phyloP scores from a whole-genome alignment of 1,140 invertebrate species.

The Nilaparvata lugens region DNA sequence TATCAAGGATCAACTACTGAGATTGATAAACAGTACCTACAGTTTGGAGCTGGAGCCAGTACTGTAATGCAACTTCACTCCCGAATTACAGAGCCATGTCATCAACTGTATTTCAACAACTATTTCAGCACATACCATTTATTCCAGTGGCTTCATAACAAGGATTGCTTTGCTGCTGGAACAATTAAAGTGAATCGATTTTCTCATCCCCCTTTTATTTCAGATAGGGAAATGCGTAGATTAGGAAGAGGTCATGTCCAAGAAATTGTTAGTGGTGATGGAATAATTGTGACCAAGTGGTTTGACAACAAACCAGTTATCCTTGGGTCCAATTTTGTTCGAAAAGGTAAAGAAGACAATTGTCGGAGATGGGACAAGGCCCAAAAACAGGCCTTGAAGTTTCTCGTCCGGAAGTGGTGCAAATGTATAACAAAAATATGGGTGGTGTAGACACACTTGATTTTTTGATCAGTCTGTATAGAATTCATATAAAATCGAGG shows the following conservation, averaged over 20 bases:
- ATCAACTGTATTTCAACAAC: slow-evolving; percentile 13
- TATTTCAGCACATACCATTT: slow-evolving; percentile 10
- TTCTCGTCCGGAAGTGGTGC: slow-evolving; percentile 24
- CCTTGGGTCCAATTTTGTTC: slow-evolving; percentile 19
- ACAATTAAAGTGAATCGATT: slow-evolving; percentile 13
- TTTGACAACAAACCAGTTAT: slow-evolving; percentile 13
- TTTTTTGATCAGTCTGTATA: slow-evolving; percentile 24
- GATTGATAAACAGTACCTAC: background rate
- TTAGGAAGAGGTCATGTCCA: slow-evolving; percentile 8
- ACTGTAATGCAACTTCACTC: slow-evolving; percentile 2
- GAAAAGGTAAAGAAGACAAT: slow-evolving; percentile 7
- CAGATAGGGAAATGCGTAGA: slow-evolving; percentile 9
- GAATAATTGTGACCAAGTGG: slow-evolving; percentile 17
- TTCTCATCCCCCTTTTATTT: slow-evolving; percentile 9
- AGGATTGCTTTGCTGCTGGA: slow-evolving; percentile 8
- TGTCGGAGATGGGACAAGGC: slow-evolving; percentile 30
- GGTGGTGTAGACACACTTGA: slow-evolving; percentile 31
- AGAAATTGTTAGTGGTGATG: slow-evolving; percentile 12
- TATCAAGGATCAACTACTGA: slow-evolving; percentile 9
- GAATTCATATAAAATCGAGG: slow-evolving; percentile 26
- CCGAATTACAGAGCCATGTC: background rate
- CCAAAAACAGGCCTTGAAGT: slow-evolving; percentile 25
- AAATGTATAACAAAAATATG: slow-evolving; percentile 31
- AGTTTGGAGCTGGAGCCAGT: slow-evolving; percentile 5
- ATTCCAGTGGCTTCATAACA: slow-evolving; percentile 7